Base-by-base conservation (phyloP, 2,888 invertebrate genomes). In the Tetragonisca angustula region DNA sequence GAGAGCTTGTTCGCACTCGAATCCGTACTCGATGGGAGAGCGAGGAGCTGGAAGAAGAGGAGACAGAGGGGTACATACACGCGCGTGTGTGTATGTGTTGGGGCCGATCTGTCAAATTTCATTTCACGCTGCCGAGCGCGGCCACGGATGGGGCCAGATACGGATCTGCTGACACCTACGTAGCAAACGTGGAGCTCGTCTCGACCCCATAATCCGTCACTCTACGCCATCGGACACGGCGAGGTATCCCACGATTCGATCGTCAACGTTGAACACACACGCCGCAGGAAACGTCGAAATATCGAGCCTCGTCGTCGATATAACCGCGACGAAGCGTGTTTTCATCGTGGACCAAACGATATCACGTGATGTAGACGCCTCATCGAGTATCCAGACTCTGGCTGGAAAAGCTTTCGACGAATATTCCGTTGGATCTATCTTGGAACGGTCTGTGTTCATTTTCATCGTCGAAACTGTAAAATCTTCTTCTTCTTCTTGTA, bases 71-170 rank as follows among this genome's bases (percentile, higher is more conserved):
- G 21, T n/a, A 68, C 24, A 79, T 43, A 61, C 54, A 62, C 68
- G 59, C 69, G 52, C 56, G n/a, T 2, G 27, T 2, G 27, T 27
- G 59, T 59, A 75, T 75, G 90, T 88, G 90, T 89, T 89, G 91
- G 91, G 90, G 92, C 92, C 91, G 93, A 94, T 93, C 93, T 93
- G 94, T 94, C 94, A 94, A 94, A 94, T 94, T 94, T 94, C 92
- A 93, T 94, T 94, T 94, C 93, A 94, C 94, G 94, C 92, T 91
- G 89, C 91, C 88, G 86, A 91, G 92, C 89, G 85, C 91, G 90
- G 87, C 89, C 90, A 72, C 79, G 89, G 43, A 87, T 87, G 80
- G 83, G 87, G 84, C 85, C 84, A 88, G 90, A 90, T 90, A 90
- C 82, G 64, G 90, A 90, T 90, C 90, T 89, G 83, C 87, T 89